Conservation (phyloP, 1,140 invertebrate species). For the Drosophila micromelanica region DNA sequence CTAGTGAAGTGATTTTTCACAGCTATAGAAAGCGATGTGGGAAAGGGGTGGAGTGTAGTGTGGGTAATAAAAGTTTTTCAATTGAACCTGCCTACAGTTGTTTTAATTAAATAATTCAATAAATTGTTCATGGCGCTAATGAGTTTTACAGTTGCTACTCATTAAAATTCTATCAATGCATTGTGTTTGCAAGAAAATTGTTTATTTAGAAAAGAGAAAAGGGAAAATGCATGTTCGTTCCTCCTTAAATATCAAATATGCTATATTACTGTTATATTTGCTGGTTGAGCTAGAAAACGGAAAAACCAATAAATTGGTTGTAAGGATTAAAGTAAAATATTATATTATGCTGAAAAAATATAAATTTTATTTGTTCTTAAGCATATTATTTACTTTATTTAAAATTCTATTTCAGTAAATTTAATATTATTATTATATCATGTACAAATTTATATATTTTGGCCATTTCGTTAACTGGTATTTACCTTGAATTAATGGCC, state of each 20-base stretch:
- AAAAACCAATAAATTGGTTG: too few species aligned
- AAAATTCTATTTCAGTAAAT: too few species aligned
- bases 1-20: slow-evolving; percentile 24
- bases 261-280: too few species aligned
- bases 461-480: slow-evolving; percentile 55
- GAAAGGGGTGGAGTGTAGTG: neutral
- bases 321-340: too few species aligned
- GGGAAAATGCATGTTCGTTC: neutral
- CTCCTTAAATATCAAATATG: neutral
- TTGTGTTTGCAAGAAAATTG: slow-evolving; percentile 6
- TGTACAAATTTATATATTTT: slow-evolving; percentile 67
- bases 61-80: slow-evolving; percentile 2
- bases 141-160: slow-evolving; percentile 31
- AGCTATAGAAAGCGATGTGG: neutral
- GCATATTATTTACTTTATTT: too few species aligned
- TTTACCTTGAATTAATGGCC: slow-evolving; percentile 55
- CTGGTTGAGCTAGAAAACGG: too few species aligned
- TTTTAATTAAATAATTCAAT: slow-evolving; percentile 40
- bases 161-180: slow-evolving; percentile 28
- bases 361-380: too few species aligned
- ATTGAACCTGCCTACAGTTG: slow-evolving; percentile 16
- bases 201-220: neutral
- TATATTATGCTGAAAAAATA: too few species aligned
- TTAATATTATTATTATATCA: too few species aligned
- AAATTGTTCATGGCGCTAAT: slow-evolving; percentile 51